Evolutionary conservation across 64 coral and sea anemone species (phyloP), one percentile per base, ranked within the genome.

Genomic region (Montipora cactus): DNA sequence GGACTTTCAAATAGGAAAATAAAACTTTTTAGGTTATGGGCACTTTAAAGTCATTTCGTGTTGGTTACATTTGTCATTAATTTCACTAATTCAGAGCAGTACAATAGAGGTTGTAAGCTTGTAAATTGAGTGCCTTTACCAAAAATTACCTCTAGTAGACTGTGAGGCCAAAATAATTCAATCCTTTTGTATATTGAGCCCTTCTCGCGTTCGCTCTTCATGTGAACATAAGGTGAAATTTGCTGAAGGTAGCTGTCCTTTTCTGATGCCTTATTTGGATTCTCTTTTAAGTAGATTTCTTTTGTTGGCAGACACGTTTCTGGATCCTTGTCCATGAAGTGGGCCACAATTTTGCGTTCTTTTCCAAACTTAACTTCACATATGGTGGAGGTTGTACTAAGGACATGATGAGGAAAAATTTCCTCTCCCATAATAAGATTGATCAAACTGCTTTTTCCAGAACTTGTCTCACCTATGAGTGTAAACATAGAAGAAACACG

Each of bases 281-380:
- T 55, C 4, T 78, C 44, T 57, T 78, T 47, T 77, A 92, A 75
- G 5, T 1, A 12, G 62, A 92, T 45, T 2, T 11, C 74, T 55
- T 67, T 92, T 45, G 48, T 66, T 15, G 72, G 15, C 5, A 84
- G 79, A 1, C 90, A 68, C 12, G 80, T 92, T 4, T 46, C 0
- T 20, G 90, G 90, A 80, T 92, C 90, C 49, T 84, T 62, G n/a
- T 92, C 80, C 59, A 84, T 92, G 19, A 76, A 76, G 52, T 92
- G 71, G 14, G 82, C 75, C 19, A 55, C 78, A 0, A 76, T 7
- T 47, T 46, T 71, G 20, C 49, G 67, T 19, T 74, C 15, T 14
- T 58, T 47, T 6, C 58, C 89, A 51, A 80, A 91, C 59, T 57
- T 91, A 44, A 91, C 19, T 20, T 91, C 89, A 25, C 89, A 82